Conservation (phyloP, 1,140 invertebrate genomes). For the Heterodera schachtii region DNA sequence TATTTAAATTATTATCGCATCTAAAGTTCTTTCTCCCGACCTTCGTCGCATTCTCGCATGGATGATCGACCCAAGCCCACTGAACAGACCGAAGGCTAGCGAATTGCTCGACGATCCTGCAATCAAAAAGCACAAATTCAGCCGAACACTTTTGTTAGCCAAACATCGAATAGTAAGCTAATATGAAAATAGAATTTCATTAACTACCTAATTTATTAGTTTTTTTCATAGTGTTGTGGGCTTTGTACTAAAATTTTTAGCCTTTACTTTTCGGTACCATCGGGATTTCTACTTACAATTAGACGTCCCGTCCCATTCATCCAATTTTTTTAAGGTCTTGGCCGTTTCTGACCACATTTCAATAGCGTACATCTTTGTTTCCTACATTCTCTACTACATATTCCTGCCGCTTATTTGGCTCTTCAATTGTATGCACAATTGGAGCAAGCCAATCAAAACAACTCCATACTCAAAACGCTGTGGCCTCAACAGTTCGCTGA, state of each 20-base stretch:
- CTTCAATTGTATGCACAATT: constrained; percentile 15
- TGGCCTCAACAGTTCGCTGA: constrained; percentile 16
- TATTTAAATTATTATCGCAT: not conserved
- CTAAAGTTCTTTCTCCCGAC: constrained; percentile 32
- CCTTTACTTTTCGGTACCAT: not conserved
- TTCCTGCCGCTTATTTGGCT: constrained; percentile 28
- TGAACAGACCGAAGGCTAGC: constrained; percentile 31
- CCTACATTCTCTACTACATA: constrained; percentile 12
- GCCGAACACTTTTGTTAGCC: constrained; percentile 13
- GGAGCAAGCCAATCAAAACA: constrained; percentile 20
- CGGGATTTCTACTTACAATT: no score
- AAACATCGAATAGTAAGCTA: constrained; percentile 20
- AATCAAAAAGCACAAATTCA: constrained; percentile 13
- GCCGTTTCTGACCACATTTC: constrained; percentile 11
- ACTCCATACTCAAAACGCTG: constrained; percentile 24
- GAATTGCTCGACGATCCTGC: constrained; percentile 33
- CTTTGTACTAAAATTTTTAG: constrained; percentile 1
- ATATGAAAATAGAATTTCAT: no score
- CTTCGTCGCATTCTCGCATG: constrained; percentile 29
- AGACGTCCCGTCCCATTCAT: no score
- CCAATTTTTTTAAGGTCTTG: constrained; percentile 1
- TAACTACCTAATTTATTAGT: not conserved
- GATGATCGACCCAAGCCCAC: constrained; percentile 43
- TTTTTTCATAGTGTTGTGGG: not conserved
- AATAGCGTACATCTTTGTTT: not conserved